Percentiles rank a stretch among this genome's conserved stretches.
These are phyloP conservation scores for Trichonephila clavata DNA, from an alignment of 1,140 invertebrate species.

Conservation along the genomic window DNA sequence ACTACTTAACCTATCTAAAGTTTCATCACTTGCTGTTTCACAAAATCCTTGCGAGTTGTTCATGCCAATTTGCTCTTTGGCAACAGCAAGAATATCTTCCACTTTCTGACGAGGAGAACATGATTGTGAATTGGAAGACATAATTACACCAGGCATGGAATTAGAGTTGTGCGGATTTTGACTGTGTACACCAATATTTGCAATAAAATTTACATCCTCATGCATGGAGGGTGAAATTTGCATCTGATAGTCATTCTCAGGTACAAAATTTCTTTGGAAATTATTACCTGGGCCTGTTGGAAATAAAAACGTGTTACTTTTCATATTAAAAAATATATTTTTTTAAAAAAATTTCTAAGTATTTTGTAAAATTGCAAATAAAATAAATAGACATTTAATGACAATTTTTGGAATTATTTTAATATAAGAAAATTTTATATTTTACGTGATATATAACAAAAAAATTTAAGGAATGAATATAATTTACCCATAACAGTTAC, in stretches of 20 bases:
- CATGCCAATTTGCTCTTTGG: constrained; percentile 41
- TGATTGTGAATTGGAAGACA: background rate
- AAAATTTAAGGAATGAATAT: too few species aligned
- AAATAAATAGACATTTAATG: too few species aligned
- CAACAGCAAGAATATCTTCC: constrained; percentile 72
- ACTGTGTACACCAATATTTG: background rate
- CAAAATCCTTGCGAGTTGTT: constrained; percentile 1
- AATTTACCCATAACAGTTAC: too few species aligned
- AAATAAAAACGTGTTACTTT: background rate
- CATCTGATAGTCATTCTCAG: constrained; percentile 32
- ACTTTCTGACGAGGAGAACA: constrained; percentile 49
- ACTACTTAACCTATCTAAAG: constrained; percentile 62
- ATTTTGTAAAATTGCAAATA: background rate
- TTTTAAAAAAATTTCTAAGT: background rate
- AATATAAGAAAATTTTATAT: too few species aligned
- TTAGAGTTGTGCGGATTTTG: constrained; percentile 11
- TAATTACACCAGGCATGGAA: background rate
- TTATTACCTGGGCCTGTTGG: background rate
- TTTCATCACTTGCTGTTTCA: constrained; percentile 57
- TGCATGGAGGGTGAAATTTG: constrained; percentile 12
- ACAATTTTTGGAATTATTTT: too few species aligned
- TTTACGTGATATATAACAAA: too few species aligned
- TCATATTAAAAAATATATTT: background rate
- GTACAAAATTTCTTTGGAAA: constrained; percentile 45
- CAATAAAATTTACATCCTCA: constrained; percentile 4